Evolutionary conservation across 2,888 invertebrate species (phyloP).

Genomic region (Timema podura): DNA sequence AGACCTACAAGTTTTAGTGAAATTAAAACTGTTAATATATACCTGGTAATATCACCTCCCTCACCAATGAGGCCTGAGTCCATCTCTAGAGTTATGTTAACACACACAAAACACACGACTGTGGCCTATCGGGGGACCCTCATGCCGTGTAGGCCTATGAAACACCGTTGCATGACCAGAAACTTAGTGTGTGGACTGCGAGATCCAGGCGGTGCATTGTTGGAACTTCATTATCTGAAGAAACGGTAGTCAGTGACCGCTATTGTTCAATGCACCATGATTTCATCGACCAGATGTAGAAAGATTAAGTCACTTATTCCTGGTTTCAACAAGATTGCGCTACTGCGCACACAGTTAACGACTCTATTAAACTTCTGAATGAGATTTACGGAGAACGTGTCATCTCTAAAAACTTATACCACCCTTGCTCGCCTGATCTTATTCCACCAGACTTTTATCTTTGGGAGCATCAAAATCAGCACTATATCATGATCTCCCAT

Average conservation of each 20-base stretch:
- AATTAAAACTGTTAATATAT: neutral
- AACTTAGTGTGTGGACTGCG: too few relatives aligned
- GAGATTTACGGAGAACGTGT: neutral
- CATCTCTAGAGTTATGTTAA: neutral
- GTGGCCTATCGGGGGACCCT: neutral
- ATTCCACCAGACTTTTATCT: neutral
- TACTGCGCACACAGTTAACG: neutral
- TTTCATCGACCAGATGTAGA: neutral
- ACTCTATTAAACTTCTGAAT: too few relatives aligned
- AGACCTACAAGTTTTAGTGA: neutral
- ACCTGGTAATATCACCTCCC: too few relatives aligned
- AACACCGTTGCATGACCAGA: too few relatives aligned
- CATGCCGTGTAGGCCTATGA: neutral
- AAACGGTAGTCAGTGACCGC: neutral
- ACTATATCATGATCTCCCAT: neutral
- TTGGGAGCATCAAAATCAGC: neutral
- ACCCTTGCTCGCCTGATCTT: neutral
- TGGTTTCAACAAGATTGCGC: neutral
- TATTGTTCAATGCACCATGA: neutral
- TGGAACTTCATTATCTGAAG: neutral
- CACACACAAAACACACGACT: neutral
- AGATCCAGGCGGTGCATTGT: neutral
- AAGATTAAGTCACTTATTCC: too few relatives aligned
- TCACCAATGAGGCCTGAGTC: neutral
- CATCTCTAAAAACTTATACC: too few relatives aligned